Evolutionary conservation across 1,140 invertebrate species (phyloP).

Genomic region (Pseudomyrmex concolor): DNA sequence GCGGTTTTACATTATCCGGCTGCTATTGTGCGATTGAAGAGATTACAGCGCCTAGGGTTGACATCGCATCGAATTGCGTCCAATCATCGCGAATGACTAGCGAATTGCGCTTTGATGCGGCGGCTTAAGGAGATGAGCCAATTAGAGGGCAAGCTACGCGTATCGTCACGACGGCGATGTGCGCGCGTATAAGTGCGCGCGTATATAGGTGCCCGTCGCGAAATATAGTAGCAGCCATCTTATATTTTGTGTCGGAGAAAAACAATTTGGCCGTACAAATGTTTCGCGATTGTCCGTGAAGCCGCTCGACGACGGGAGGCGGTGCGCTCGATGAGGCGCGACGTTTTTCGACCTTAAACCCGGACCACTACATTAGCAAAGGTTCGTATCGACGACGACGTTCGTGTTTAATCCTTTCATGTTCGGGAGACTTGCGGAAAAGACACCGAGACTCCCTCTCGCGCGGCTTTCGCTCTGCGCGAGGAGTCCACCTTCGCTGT

Average conservation of each 20-base stretch:
- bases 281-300: slow-evolving; percentile 82
- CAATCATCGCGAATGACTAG: slow-evolving; percentile 53
- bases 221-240: slow-evolving; percentile 85
- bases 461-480: slow-evolving; percentile 44
- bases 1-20: too few species aligned
- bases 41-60: not conserved
- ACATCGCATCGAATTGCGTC: slow-evolving; percentile 32
- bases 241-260: slow-evolving; percentile 86
- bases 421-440: slow-evolving; percentile 19
- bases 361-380: slow-evolving; percentile 85
- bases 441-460: slow-evolving; percentile 52
- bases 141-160: slow-evolving; percentile 51
- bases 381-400: slow-evolving; percentile 77
- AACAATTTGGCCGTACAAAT: slow-evolving; percentile 84
- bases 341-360: slow-evolving; percentile 81
- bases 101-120: slow-evolving; percentile 10
- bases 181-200: slow-evolving; percentile 65
- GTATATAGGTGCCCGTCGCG: slow-evolving; percentile 76
- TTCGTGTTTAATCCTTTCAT: slow-evolving; percentile 26
- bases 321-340: slow-evolving; percentile 82
- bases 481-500: slow-evolving; percentile 63
- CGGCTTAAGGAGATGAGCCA: slow-evolving; percentile 59
- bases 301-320: slow-evolving; percentile 76
- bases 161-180: slow-evolving; percentile 52
- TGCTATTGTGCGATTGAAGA: too few species aligned